phyloP scores from a whole-genome alignment of 1,140 invertebrate species.

The Achroia grisella region DNA sequence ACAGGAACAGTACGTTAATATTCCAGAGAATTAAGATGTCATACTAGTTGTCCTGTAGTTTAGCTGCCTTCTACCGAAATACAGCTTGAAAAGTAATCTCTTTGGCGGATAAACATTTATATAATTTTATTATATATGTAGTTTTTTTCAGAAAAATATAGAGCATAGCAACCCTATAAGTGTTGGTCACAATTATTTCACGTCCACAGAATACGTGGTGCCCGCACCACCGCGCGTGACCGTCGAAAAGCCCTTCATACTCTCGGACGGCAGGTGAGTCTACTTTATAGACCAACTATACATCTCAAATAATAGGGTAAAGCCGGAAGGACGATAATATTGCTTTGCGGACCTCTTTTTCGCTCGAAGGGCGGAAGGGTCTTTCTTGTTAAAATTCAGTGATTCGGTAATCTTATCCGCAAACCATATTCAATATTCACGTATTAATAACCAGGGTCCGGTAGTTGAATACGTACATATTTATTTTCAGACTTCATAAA shows the following conservation, averaged over 20 bases:
- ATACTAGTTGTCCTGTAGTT: no score
- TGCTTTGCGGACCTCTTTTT: background rate
- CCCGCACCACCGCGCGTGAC: slow-evolving; percentile 52
- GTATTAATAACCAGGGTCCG: background rate
- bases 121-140: no score
- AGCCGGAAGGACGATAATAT: slow-evolving; percentile 76
- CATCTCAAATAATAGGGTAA: no score
- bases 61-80: no score
- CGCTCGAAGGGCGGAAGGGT: background rate
- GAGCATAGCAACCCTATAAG: background rate
- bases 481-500: no score
- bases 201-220: slow-evolving; percentile 38
- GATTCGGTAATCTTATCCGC: background rate
- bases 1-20: no score
- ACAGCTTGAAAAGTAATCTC: no score
- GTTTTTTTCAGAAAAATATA: no score
- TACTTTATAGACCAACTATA: no score
- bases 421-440: background rate
- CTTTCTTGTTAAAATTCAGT: background rate
- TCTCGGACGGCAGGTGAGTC: slow-evolving; percentile 77
- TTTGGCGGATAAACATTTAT: no score
- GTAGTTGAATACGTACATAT: background rate
- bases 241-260: slow-evolving; percentile 78
- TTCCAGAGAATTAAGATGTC: no score
- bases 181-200: background rate